A percentile compares a stretch with the other conserved stretches of the same genome.
These are phyloP conservation scores for Idaea aversata DNA, from an alignment of 2,888 invertebrate species.

Conservation along the genomic window DNA sequence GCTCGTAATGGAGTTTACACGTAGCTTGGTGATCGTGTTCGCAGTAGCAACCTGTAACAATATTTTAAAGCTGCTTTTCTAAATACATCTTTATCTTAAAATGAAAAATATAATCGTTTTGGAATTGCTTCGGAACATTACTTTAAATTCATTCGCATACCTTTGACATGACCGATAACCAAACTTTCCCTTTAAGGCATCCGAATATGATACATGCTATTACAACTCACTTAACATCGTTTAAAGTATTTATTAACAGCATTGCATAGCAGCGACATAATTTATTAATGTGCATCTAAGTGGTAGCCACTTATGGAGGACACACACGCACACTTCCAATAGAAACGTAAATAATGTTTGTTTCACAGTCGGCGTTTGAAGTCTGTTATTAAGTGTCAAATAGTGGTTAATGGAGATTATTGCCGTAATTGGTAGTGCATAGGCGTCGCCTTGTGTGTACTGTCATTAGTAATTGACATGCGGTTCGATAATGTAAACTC, in stretches of 20 bases:
- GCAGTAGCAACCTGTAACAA: slow-evolving; percentile 22
- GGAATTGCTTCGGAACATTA: slow-evolving; percentile 12
- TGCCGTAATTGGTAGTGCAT: slow-evolving; percentile 45
- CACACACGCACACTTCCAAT: neutral
- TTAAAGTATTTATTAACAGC: slow-evolving; percentile 60
- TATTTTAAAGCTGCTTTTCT: slow-evolving; percentile 6
- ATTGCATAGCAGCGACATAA: slow-evolving; percentile 52
- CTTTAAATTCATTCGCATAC: neutral
- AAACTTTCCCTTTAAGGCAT: slow-evolving; percentile 38
- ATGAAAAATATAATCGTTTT: slow-evolving; percentile 4
- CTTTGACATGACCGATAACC: slow-evolving; percentile 5
- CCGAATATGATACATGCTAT: slow-evolving; percentile 36
- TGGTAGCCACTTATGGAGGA: slow-evolving; percentile 56
- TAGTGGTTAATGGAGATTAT: slow-evolving; percentile 57
- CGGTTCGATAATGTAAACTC: slow-evolving; percentile 14
- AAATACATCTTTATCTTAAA: neutral
- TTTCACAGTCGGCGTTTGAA: slow-evolving; percentile 51
- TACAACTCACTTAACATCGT: slow-evolving; percentile 50
- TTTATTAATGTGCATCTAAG: slow-evolving; percentile 64
- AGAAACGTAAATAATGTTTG: slow-evolving; percentile 50
- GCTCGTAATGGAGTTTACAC: slow-evolving; percentile 33
- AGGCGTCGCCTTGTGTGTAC: slow-evolving; percentile 28
- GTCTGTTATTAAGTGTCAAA: slow-evolving; percentile 61
- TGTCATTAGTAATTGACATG: slow-evolving; percentile 28
- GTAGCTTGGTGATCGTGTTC: slow-evolving; percentile 25